Percentiles rank a stretch among this genome's conserved stretches.
phyloP scores from a whole-genome alignment of 1,140 invertebrate species.

The Glossosoma conforme region DNA sequence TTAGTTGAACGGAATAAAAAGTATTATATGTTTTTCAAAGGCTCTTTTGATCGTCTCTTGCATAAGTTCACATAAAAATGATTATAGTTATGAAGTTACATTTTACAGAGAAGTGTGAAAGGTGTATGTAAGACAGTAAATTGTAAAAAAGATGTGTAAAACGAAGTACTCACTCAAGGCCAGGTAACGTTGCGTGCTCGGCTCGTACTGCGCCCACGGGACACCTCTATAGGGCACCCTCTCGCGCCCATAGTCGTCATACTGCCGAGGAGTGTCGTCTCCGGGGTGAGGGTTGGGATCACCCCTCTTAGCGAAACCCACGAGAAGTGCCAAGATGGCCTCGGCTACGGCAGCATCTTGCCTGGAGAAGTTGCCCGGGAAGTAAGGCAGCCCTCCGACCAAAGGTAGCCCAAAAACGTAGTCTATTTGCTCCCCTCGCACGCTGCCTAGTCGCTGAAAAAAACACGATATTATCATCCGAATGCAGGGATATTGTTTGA shows the following conservation, averaged over 20 bases:
- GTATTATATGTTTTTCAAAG: no score
- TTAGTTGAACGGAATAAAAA: no score
- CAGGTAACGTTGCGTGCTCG: constrained; percentile 67
- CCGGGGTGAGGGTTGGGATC: constrained; percentile 57
- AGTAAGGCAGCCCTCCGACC: constrained; percentile 54
- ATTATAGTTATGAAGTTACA: neutral
- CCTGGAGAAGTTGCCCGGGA: constrained; percentile 68
- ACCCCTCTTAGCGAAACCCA: constrained; percentile 71
- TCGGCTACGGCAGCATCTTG: constrained; percentile 72
- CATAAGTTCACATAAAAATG: no score
- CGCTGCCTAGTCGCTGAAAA: constrained; percentile 67
- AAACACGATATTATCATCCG: no score
- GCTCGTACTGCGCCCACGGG: constrained; percentile 69
- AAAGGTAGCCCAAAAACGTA: constrained; percentile 85
- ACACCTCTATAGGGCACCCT: constrained; percentile 55
- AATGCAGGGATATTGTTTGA: no score
- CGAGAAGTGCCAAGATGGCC: constrained; percentile 67
- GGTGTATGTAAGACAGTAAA: neutral
- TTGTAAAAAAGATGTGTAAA: neutral
- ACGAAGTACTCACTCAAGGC: constrained; percentile 58
- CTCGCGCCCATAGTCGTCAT: constrained; percentile 54
- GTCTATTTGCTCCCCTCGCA: constrained; percentile 78
- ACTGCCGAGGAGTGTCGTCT: constrained; percentile 35
- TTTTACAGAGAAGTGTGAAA: neutral
- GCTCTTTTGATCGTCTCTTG: no score